Conservation (phyloP, 2,113 vertebrate genomes). For the Morone chrysops region DNA sequence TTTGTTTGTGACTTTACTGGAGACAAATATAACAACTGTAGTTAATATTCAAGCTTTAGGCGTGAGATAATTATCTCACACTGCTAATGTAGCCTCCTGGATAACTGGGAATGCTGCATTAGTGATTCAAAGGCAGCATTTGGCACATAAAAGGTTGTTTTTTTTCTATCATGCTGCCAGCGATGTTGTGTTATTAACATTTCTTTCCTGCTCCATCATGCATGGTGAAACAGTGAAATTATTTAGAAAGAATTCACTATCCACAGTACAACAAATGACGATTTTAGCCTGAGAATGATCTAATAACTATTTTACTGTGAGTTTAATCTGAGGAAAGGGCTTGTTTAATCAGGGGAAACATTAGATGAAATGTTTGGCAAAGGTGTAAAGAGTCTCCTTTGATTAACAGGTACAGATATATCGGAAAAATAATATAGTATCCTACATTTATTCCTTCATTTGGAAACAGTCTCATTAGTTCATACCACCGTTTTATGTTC, state of each 20-base stretch:
- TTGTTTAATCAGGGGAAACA: not conserved
- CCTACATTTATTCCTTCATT: no score
- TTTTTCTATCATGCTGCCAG: slow-evolving; percentile 22
- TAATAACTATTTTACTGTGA: not conserved
- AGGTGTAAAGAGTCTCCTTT: not conserved
- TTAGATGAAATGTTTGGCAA: not conserved
- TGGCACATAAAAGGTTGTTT: slow-evolving; percentile 3
- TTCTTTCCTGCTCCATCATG: not conserved
- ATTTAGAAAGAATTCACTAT: not conserved
- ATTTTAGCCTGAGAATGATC: slow-evolving; percentile 9
- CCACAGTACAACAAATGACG: not conserved
- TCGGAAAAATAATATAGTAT: not conserved
- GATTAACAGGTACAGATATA: not conserved
- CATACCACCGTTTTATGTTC: no score
- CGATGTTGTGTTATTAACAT: slow-evolving; percentile 38
- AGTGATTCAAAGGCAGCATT: slow-evolving; percentile 44
- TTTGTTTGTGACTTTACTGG: slow-evolving; percentile 42
- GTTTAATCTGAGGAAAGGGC: not conserved
- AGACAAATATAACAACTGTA: slow-evolving; percentile 33
- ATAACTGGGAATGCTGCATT: slow-evolving; percentile 39
- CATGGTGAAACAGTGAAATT: slow-evolving; percentile 4
- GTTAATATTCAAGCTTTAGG: slow-evolving; percentile 59
- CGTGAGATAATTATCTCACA: slow-evolving; percentile 48
- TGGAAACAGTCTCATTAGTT: no score
- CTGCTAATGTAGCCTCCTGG: slow-evolving; percentile 32